phyloP scores from a whole-genome alignment of 92 coral and sea anemone genomes.

The Galaxea fascicularis region DNA sequence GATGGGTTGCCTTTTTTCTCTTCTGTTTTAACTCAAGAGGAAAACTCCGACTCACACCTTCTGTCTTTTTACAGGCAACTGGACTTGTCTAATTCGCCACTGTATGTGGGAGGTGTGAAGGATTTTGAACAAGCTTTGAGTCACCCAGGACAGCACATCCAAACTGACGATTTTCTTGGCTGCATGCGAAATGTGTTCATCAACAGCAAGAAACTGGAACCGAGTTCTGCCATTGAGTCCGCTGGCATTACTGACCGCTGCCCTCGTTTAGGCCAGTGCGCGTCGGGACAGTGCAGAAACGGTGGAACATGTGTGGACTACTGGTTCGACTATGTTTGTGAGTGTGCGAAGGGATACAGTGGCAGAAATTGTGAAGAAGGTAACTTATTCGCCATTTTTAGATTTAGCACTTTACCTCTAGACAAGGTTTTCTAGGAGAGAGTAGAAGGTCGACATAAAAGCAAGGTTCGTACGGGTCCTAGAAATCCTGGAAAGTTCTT shows the following conservation, averaged over 20 bases:
- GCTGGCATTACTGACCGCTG: slow-evolving; percentile 75
- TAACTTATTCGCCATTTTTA: background rate
- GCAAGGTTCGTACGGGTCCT: no score
- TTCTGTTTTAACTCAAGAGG: no score
- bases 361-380: slow-evolving; percentile 88
- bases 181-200: slow-evolving; percentile 91
- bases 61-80: slow-evolving; percentile 70
- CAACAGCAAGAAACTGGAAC: slow-evolving; percentile 71
- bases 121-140: slow-evolving; percentile 75
- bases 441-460: no score
- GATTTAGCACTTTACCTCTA: no score
- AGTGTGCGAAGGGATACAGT: slow-evolving; percentile 79
- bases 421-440: no score
- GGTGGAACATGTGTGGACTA: slow-evolving; percentile 88
- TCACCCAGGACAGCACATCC: slow-evolving; percentile 78
- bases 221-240: slow-evolving; percentile 54
- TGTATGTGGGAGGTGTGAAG: slow-evolving; percentile 88
- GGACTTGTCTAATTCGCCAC: slow-evolving; percentile 75
- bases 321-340: slow-evolving; percentile 92
- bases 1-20: background rate
- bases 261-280: slow-evolving; percentile 85
- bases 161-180: slow-evolving; percentile 88
- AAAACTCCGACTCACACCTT: no score
- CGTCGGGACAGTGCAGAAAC: slow-evolving; percentile 61
- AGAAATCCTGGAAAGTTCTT: no score